A percentile compares a stretch with the other conserved stretches of the same genome.
phyloP scores from a whole-genome alignment of 2,113 vertebrate species.

The Aramus guarauna region DNA sequence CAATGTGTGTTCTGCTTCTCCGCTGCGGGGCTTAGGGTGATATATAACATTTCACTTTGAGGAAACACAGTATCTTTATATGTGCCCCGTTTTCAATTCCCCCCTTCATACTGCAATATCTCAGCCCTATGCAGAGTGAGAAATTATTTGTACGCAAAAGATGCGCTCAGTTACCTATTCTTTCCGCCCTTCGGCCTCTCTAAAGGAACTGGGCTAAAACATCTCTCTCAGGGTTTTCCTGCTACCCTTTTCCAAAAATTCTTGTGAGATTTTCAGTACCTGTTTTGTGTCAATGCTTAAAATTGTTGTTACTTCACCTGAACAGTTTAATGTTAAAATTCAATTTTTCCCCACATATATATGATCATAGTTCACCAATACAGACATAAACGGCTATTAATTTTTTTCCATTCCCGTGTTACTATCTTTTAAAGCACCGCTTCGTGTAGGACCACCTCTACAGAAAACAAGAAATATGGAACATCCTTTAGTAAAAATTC shows the following conservation, averaged over 20 bases:
- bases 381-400: background rate
- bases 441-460: background rate
- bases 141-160: background rate
- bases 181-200: background rate
- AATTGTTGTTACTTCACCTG: background rate
- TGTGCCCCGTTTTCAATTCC: background rate
- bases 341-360: background rate
- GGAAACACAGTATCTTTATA: background rate
- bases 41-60: background rate
- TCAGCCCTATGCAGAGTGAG: background rate
- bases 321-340: background rate
- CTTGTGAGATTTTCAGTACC: background rate
- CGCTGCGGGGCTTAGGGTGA: background rate
- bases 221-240: background rate
- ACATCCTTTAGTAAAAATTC: background rate
- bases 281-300: background rate
- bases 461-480: background rate
- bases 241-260: background rate
- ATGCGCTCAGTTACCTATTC: background rate
- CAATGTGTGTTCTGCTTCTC: background rate
- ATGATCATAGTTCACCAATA: background rate
- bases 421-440: background rate
- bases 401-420: background rate
- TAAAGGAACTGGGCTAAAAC: background rate
- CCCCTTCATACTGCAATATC: background rate